Evolutionary conservation across 2,797 vertebrate species (phyloP).

Genomic region (Oreochromis mossambicus): DNA sequence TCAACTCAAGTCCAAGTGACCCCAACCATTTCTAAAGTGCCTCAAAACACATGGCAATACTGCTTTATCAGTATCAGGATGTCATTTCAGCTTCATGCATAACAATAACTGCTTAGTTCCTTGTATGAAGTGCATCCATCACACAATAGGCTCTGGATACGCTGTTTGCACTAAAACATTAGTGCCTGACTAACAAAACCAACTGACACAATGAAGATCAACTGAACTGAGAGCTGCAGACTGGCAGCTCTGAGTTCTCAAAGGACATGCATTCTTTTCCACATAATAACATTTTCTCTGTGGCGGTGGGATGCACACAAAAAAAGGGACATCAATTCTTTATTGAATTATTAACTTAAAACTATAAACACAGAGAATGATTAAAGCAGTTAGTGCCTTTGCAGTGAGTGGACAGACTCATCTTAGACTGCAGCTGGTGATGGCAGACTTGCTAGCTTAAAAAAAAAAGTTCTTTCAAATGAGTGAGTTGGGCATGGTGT

Average conservation of each 20-base stretch:
- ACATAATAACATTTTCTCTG: neutral
- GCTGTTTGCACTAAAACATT: neutral
- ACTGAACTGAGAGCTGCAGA: neutral
- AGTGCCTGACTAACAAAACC: neutral
- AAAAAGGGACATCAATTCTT: neutral
- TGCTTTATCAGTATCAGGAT: neutral
- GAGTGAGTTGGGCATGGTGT: neutral
- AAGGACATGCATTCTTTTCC: neutral
- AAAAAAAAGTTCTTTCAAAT: neutral
- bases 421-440: neutral
- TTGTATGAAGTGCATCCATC: neutral
- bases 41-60: neutral
- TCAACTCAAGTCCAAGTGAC: neutral
- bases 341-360: neutral
- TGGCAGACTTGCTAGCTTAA: neutral
- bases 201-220: neutral
- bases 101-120: neutral
- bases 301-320: neutral
- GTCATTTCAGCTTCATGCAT: neutral
- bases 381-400: neutral
- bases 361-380: neutral
- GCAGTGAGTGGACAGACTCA: fast-evolving
- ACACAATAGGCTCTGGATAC: neutral
- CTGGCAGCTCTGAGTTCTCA: neutral
- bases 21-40: neutral